Conservation (phyloP, 2,888 invertebrate genomes). For the Galeopsomyia nigrocyanea region DNA sequence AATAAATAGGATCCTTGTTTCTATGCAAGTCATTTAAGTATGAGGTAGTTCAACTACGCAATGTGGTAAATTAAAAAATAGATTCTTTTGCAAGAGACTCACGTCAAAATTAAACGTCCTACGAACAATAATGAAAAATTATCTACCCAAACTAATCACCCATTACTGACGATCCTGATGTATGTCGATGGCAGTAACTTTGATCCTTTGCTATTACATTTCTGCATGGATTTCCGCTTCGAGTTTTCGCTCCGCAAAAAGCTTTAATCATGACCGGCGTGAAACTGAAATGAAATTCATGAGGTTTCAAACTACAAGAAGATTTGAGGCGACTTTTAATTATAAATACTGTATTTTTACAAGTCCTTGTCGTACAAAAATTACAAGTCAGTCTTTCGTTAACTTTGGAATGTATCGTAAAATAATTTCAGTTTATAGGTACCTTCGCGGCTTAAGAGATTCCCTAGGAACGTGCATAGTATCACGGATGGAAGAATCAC, state of each 20-base stretch:
- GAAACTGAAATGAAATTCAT: conserved; percentile 47
- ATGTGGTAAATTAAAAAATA: too few species aligned
- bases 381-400: neutral
- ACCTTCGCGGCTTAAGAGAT: neutral
- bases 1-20: too few species aligned
- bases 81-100: too few species aligned
- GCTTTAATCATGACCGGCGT: conserved; percentile 50
- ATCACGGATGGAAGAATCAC: conserved; percentile 3
- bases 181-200: conserved; percentile 55
- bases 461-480: neutral
- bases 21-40: too few species aligned
- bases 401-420: neutral
- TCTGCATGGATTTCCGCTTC: conserved; percentile 58
- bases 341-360: too few species aligned
- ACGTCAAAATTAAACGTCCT: too few species aligned
- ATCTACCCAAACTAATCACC: conserved; percentile 49
- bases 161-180: conserved; percentile 51
- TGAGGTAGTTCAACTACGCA: too few species aligned
- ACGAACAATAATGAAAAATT: neutral
- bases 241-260: conserved; percentile 57
- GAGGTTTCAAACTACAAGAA: conserved; percentile 15
- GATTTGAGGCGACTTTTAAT: conserved; percentile 1
- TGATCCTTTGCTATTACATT: conserved; percentile 49
- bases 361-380: too few species aligned
- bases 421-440: neutral